phyloP scores from a whole-genome alignment of 2,797 vertebrate genomes.

The Molossus alvarezi region DNA sequence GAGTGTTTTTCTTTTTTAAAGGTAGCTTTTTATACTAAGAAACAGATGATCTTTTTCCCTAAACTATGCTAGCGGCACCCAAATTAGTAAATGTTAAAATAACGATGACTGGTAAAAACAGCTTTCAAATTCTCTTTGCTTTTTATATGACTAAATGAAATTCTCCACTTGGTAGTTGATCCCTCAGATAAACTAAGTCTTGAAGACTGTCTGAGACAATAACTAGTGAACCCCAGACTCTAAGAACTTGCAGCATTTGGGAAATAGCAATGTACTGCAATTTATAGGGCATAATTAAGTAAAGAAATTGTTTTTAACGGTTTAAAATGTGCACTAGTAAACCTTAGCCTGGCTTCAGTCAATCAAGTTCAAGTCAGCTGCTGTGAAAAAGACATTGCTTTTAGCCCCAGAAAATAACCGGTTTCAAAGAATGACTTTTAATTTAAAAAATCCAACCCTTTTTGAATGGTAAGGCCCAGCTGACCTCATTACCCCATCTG shows the following conservation, averaged over 20 bases:
- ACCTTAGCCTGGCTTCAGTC: neutral
- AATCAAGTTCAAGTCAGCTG: neutral
- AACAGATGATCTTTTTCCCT: conserved; percentile 63
- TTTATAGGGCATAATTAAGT: conserved; percentile 16
- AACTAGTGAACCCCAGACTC: conserved; percentile 71
- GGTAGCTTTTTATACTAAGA: conserved; percentile 64
- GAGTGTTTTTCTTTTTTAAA: neutral
- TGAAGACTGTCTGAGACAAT: conserved; percentile 76
- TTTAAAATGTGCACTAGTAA: conserved; percentile 15
- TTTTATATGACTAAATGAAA: conserved; percentile 77
- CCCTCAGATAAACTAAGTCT: conserved; percentile 66
- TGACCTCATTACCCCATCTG: neutral
- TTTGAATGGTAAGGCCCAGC: neutral
- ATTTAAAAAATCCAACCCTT: neutral
- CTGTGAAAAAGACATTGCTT: conserved; percentile 3
- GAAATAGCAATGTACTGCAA: conserved; percentile 44
- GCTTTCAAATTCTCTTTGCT: conserved; percentile 70
- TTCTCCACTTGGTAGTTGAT: conserved; percentile 65
- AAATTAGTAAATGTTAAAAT: conserved; percentile 81
- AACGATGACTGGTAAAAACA: conserved; percentile 62
- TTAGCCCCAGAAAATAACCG: neutral
- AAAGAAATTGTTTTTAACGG: neutral
- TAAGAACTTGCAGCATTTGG: conserved; percentile 53
- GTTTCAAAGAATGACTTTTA: neutral
- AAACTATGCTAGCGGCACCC: conserved; percentile 44